These are phyloP conservation scores for Dicycla oo DNA, from an alignment of 2,888 invertebrate species.

Conservation along the genomic window DNA sequence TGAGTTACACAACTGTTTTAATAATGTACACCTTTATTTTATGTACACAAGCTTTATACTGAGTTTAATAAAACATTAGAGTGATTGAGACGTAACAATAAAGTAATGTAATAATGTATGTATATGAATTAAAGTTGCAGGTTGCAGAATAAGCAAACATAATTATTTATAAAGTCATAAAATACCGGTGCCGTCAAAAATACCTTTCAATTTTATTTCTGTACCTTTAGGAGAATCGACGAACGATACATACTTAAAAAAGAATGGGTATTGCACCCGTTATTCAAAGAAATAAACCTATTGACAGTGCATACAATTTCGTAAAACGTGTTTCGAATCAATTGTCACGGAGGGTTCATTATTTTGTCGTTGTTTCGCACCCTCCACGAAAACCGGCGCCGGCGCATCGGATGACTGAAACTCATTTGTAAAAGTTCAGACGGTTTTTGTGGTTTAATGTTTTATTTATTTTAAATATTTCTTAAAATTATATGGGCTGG, in stretches of 20 bases:
- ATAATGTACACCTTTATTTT: neutral
- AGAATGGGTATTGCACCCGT: no score
- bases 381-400: slow-evolving; percentile 49
- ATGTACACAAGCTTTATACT: neutral
- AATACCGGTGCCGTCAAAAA: neutral
- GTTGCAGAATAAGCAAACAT: neutral
- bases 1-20: neutral
- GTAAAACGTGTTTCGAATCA: slow-evolving; percentile 57
- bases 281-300: slow-evolving; percentile 11
- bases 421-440: slow-evolving; percentile 24
- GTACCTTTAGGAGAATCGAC: neutral
- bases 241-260: neutral
- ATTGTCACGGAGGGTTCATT: slow-evolving; percentile 59
- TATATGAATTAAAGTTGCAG: no score
- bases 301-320: slow-evolving; percentile 49
- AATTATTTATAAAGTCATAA: neutral
- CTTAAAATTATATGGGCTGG: neutral
- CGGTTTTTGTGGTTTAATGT: slow-evolving; percentile 3
- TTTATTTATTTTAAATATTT: neutral
- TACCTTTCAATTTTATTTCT: neutral
- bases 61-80: slow-evolving; percentile 1
- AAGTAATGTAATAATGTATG: no score
- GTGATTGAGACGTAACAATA: neutral
- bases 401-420: slow-evolving; percentile 52
- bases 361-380: slow-evolving; percentile 43